Evolutionary conservation across 2,797 vertebrate genomes (phyloP).

Genomic region (Valencia hispanica): DNA sequence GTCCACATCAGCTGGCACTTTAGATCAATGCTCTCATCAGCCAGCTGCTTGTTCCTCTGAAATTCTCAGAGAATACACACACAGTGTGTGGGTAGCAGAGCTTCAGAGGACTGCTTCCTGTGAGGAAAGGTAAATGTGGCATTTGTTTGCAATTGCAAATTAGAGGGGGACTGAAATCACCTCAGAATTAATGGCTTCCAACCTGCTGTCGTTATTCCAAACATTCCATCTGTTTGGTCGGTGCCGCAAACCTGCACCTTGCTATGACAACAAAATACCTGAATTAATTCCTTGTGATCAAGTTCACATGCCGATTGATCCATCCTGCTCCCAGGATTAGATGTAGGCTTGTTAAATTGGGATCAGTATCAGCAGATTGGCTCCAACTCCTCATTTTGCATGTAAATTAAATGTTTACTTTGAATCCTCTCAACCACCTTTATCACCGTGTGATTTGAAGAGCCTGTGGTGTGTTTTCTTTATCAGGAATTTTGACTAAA

Average conservation of each 20-base stretch:
- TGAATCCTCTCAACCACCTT: constrained; percentile 10
- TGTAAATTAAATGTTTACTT: constrained; percentile 49
- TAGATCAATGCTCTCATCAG: constrained; percentile 56
- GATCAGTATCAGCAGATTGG: constrained; percentile 40
- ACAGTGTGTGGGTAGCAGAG: neutral
- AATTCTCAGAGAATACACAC: constrained; percentile 16
- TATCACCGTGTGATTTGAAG: constrained; percentile 22
- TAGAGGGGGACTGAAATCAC: constrained; percentile 12
- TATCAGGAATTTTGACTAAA: neutral
- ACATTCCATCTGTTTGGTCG: constrained; percentile 19
- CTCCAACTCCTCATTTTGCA: constrained; percentile 41
- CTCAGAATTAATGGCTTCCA: constrained; percentile 30
- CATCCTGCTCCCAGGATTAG: constrained; percentile 23
- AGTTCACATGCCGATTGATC: constrained; percentile 17
- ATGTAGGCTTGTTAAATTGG: constrained; percentile 3
- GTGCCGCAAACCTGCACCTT: constrained; percentile 7
- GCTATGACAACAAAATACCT: constrained; percentile 5
- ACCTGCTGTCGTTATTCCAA: constrained; percentile 24
- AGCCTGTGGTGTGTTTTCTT: neutral
- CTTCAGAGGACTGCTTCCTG: constrained; percentile 11
- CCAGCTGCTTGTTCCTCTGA: constrained; percentile 43
- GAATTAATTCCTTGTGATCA: constrained; percentile 17
- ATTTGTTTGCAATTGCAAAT: constrained; percentile 25
- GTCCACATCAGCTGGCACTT: constrained; percentile 43
- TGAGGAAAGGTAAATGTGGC: constrained; percentile 13